A percentile compares a stretch with the other conserved stretches of the same genome.
Evolutionary conservation across 2,113 vertebrate genomes (phyloP).

Genomic region (Rhinolophus ferrumequinum): DNA sequence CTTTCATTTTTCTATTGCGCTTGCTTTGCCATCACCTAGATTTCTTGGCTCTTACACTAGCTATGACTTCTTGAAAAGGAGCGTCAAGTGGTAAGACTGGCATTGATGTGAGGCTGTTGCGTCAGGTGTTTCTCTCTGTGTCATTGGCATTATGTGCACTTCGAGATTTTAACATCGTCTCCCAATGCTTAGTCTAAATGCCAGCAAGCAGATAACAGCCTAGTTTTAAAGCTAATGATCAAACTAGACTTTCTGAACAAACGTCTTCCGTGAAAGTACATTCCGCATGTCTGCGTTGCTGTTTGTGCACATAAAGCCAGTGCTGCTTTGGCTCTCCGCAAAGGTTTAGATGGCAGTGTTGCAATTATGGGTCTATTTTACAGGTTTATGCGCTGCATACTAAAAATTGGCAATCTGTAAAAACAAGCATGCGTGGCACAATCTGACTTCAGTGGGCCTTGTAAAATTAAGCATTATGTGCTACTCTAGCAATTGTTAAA

Average conservation of each 20-base stretch:
- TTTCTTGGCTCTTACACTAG: conserved; percentile 90
- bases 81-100: conserved; percentile 88
- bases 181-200: background rate
- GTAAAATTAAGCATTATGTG: background rate
- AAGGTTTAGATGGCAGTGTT: conserved; percentile 83
- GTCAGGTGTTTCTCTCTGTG: conserved; percentile 81
- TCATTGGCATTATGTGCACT: conserved; percentile 87
- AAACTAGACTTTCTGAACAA: background rate
- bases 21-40: conserved; percentile 89
- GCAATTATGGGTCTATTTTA: conserved; percentile 79
- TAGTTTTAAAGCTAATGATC: background rate
- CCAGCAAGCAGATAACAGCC: background rate
- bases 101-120: conserved; percentile 84
- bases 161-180: background rate
- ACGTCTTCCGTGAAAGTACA: background rate
- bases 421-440: background rate
- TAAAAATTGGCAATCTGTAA: conserved; percentile 49
- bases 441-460: background rate
- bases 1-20: conserved; percentile 87
- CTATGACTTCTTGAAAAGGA: conserved; percentile 91
- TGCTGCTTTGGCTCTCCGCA: conserved; percentile 82
- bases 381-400: conserved; percentile 15
- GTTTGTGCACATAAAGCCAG: conserved; percentile 85
- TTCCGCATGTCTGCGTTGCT: background rate
- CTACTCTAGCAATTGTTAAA: background rate